A percentile compares a stretch with the other conserved stretches of the same genome.
Conservation (phyloP, 2,888 invertebrate genomes). For the Trachelus tabidus region DNA sequence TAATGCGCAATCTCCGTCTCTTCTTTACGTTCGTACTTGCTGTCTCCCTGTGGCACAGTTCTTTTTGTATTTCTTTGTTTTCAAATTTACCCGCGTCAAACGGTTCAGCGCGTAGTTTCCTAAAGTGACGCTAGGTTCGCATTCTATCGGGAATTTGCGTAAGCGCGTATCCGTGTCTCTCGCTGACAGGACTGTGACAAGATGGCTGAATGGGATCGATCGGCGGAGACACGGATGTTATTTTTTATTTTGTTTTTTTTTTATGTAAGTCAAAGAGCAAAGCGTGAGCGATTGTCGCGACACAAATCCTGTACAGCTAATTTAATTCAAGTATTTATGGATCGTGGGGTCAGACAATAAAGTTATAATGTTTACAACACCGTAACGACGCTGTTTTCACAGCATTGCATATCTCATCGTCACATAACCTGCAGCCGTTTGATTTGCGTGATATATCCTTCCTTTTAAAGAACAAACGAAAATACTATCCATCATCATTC, state of each 20-base stretch:
- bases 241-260: neutral
- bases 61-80: neutral
- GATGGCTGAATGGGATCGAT: neutral
- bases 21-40: neutral
- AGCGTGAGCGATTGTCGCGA: neutral
- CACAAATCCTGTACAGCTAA: neutral
- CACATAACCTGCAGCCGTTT: neutral
- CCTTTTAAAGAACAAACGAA: neutral
- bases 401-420: neutral
- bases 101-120: neutral
- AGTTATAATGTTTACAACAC: slow-evolving; percentile 18
- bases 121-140: neutral
- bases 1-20: no score
- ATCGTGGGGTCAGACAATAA: slow-evolving; percentile 25
- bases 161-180: neutral
- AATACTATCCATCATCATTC: neutral
- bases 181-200: neutral
- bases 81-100: neutral
- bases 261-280: neutral
- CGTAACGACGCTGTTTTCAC: neutral
- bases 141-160: neutral
- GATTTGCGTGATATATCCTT: neutral
- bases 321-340: slow-evolving; percentile 11
- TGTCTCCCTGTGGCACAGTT: neutral
- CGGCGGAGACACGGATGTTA: neutral